These are phyloP conservation scores for Dolichallabes microphthalmus DNA, from an alignment of 2,113 vertebrate genomes.

Conservation along the genomic window DNA sequence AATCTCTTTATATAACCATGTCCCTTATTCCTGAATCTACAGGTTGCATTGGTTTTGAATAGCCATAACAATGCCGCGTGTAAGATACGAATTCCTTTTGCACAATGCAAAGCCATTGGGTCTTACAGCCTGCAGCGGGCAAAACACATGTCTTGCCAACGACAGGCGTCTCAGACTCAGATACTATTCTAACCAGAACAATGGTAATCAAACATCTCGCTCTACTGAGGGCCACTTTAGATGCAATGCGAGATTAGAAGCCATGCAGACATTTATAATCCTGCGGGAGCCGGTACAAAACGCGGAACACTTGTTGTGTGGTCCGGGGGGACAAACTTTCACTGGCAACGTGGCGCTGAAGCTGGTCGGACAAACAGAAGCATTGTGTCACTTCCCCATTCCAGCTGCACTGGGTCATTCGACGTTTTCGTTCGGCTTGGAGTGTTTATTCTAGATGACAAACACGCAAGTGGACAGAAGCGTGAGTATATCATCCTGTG, in stretches of 20 bases:
- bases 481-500: neutral
- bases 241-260: slow-evolving; percentile 72
- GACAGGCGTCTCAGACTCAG: slow-evolving; percentile 54
- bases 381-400: slow-evolving; percentile 62
- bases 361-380: slow-evolving; percentile 63
- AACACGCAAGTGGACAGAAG: slow-evolving; percentile 13
- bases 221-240: slow-evolving; percentile 71
- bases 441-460: slow-evolving; percentile 47
- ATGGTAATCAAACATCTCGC: slow-evolving; percentile 71
- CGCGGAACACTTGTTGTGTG: slow-evolving; percentile 75
- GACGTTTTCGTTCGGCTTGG: slow-evolving; percentile 44
- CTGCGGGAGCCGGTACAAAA: slow-evolving; percentile 67
- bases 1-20: neutral
- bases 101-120: slow-evolving; percentile 69
- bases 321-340: slow-evolving; percentile 56
- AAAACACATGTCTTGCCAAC: slow-evolving; percentile 62
- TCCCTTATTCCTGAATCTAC: neutral
- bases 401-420: slow-evolving; percentile 56
- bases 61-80: neutral
- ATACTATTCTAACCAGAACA: slow-evolving; percentile 72
- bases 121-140: slow-evolving; percentile 66
- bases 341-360: slow-evolving; percentile 57
- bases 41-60: neutral
- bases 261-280: slow-evolving; percentile 59
- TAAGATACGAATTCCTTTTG: slow-evolving; percentile 69